Evolutionary conservation across 2,888 invertebrate genomes (phyloP).

Genomic region (Trachelus stipa): DNA sequence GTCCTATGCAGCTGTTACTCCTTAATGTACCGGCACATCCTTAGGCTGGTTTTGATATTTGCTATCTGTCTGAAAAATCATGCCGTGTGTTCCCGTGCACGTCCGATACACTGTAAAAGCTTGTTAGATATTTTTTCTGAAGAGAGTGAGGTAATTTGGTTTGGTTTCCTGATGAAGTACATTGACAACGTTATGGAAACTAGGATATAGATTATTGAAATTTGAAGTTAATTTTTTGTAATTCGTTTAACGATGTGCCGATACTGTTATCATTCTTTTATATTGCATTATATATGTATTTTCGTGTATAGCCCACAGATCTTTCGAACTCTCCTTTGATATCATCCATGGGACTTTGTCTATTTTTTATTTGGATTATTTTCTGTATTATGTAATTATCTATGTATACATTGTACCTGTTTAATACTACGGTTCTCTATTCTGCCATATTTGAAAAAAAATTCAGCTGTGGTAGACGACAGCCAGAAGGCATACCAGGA

Average conservation of each 20-base stretch:
- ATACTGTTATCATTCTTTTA: background rate
- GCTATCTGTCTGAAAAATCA: background rate
- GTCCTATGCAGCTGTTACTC: slow-evolving; percentile 49
- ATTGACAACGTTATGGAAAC: no score
- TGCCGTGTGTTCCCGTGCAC: background rate
- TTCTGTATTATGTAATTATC: background rate
- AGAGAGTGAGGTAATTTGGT: no score
- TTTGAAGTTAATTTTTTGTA: no score
- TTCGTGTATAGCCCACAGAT: background rate
- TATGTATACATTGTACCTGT: background rate
- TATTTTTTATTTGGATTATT: background rate
- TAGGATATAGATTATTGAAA: background rate
- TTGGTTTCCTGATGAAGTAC: no score
- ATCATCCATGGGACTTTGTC: background rate
- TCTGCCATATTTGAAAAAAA: slow-evolving; percentile 5
- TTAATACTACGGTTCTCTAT: slow-evolving; percentile 1
- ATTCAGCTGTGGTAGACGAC: slow-evolving; percentile 91
- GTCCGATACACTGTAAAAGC: background rate
- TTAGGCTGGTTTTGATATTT: background rate
- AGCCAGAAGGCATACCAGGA: slow-evolving; percentile 97
- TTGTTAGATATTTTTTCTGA: background rate
- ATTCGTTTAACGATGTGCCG: background rate
- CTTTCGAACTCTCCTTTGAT: background rate
- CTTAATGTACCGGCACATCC: slow-evolving; percentile 31
- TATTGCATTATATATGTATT: background rate